Conservation (phyloP, 1,140 invertebrate genomes). For the Solenopsis fugax region DNA sequence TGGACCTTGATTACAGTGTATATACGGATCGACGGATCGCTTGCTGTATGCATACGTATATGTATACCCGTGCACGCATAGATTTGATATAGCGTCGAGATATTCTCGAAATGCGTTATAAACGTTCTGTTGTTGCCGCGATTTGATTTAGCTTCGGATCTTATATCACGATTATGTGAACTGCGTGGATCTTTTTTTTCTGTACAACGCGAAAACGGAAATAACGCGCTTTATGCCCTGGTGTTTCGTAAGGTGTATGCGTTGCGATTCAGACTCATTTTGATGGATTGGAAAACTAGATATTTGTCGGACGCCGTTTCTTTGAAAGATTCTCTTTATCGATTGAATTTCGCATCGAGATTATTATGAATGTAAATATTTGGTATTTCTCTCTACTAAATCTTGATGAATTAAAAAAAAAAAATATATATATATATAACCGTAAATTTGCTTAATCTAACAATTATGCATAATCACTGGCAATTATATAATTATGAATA, state of each 20-base stretch:
- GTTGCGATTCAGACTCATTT: neutral
- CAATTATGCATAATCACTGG: too few relatives aligned
- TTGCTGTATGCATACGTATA: too few relatives aligned
- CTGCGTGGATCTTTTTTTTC: neutral
- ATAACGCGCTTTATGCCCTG: neutral
- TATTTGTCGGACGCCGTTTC: neutral
- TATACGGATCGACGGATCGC: neutral
- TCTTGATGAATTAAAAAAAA: neutral
- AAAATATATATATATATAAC: too few relatives aligned
- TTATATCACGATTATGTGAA: conserved; percentile 6
- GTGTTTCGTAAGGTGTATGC: neutral
- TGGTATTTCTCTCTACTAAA: neutral
- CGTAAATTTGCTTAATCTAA: too few relatives aligned
- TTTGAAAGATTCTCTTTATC: neutral
- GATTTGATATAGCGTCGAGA: neutral
- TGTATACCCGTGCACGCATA: too few relatives aligned
- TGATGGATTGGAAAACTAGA: neutral
- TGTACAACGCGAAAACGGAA: neutral
- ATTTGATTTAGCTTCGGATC: neutral
- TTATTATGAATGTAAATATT: neutral
- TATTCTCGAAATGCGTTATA: conserved; percentile 19
- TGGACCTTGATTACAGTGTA: neutral
- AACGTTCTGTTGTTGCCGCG: conserved; percentile 6
- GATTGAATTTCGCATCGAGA: neutral
- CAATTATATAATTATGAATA: too few relatives aligned